Base-by-base conservation (phyloP, 2,113 vertebrate genomes). In the Phaethornis superciliosus region DNA sequence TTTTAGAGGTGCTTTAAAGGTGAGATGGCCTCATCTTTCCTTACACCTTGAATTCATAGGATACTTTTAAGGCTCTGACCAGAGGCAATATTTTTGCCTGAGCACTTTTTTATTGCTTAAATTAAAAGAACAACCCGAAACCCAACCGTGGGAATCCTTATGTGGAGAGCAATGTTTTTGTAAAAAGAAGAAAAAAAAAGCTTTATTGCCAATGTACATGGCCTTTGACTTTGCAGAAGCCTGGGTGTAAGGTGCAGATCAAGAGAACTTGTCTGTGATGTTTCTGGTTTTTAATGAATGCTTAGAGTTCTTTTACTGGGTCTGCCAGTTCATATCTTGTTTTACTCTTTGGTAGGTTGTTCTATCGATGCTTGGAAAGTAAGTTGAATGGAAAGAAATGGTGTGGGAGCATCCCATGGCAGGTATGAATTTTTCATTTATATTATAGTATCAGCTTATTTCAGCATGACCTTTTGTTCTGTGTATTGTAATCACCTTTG, bases 381-480 rank as follows among this genome's bases (percentile, higher is more conserved):
- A 99, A 99, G 93, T 64, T 90, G 17, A 95, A 97, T 27, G 98
- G 98, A 32, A 98, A 98, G 89, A 98, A 86, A 63, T 99, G 99
- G 99, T 99, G 99, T 97, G 99, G 99, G 88, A 98, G 60, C 5
- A 19, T 99, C 40, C 99, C 98, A 0, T 99, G 99, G 99, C 97
- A 98, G 97, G 97, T 97, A 98, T 16, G 98, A 96, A 80, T 71
- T 24, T 32, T 55, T 78, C 23, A 15, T 89, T 64, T 92, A 9
- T 69, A 18, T 63, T 70, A 5, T 1, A 15, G 6, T 32, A 33
- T 67, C 5, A 2, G 15, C 15, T 63, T 81, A 35, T 59, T 88
- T 26, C 1, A 2, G 23, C 7, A 5, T 28, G n/a, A 28, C 14
- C 76, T 67, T 60, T 81, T 12, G 12, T 62, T 81, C 21, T 40